Evolutionary conservation across 2,888 invertebrate genomes (phyloP), one percentile per base, ranked within the genome.

Genomic region (Encarsia formosa): DNA sequence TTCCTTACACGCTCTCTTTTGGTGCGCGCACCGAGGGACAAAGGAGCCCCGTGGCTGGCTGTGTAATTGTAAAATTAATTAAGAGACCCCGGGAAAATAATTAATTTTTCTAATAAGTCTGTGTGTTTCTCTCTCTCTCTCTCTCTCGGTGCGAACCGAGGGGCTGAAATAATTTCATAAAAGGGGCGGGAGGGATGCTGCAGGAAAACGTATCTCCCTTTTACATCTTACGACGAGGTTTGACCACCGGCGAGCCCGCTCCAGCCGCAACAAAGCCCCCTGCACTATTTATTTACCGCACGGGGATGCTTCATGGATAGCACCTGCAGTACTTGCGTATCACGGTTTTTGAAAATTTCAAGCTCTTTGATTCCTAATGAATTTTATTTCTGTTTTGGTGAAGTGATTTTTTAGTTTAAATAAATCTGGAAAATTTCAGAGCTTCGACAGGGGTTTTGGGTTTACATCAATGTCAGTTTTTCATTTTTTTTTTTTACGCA

Each of bases 41-140:
- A 23, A 29, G 13, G 11, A 26, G n/a, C 24, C 23, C 52, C 49
- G 51, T 18, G 40, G 8, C 53, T 52, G 58, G 59, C n/a, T n/a
- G n/a, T 59, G 65, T 66, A 71, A 71, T 71, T 70, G 69, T 67
- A 69, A 70, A 73, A 72, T 71, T 73, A 72, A 73, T 72, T 71
- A 72, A 70, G 69, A 70, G 72, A n/a, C n/a, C 65, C 70, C 64
- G 66, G 65, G 63, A 65, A 71, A 71, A 72, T 73, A 73, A 73
- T 73, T 72, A 73, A 73, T 73, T 73, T 73, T 73, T 73, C 73
- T 71, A 71, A 73, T 73, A 73, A 73, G 70, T 73, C 68, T 67
- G 48, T n/a, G 42, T 57, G 60, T 69, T 62, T 70, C 67, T 69
- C 65, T 68, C 62, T 59, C 59, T 57, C 54, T 52, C 58, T 48